These are phyloP conservation scores for Silurus asotus DNA, from an alignment of 2,113 vertebrate genomes.

Conservation along the genomic window DNA sequence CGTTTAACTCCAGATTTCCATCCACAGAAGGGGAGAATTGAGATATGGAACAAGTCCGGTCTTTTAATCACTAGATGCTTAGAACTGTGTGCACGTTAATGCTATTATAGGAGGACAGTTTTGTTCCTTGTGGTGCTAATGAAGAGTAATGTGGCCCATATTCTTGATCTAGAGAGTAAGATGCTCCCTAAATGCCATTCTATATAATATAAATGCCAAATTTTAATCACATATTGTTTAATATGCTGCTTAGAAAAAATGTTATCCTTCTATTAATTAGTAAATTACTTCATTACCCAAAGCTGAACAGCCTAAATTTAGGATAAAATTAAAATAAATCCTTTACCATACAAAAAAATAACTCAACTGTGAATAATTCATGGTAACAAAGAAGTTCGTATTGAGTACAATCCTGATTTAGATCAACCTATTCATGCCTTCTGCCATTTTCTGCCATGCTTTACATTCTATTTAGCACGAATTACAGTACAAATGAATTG, in stretches of 20 bases:
- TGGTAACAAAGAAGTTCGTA: background rate
- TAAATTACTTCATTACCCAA: background rate
- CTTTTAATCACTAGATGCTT: background rate
- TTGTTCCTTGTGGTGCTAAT: background rate
- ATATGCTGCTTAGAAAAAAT: background rate
- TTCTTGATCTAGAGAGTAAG: background rate
- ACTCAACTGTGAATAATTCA: background rate
- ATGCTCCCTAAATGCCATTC: background rate
- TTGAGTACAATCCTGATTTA: background rate
- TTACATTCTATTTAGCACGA: background rate
- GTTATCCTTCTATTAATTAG: background rate
- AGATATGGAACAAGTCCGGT: background rate
- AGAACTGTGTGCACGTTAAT: background rate
- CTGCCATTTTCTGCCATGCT: constrained; percentile 6
- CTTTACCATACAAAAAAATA: background rate
- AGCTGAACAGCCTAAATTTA: background rate
- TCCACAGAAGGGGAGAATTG: background rate
- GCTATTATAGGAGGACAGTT: background rate
- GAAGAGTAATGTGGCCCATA: background rate
- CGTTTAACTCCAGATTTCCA: background rate
- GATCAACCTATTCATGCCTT: background rate
- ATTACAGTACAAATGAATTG: background rate
- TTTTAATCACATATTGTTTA: background rate
- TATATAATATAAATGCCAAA: background rate
- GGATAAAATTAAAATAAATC: background rate